Evolutionary conservation across 2,113 vertebrate genomes (phyloP).

Genomic region (Psettodes erumei): DNA sequence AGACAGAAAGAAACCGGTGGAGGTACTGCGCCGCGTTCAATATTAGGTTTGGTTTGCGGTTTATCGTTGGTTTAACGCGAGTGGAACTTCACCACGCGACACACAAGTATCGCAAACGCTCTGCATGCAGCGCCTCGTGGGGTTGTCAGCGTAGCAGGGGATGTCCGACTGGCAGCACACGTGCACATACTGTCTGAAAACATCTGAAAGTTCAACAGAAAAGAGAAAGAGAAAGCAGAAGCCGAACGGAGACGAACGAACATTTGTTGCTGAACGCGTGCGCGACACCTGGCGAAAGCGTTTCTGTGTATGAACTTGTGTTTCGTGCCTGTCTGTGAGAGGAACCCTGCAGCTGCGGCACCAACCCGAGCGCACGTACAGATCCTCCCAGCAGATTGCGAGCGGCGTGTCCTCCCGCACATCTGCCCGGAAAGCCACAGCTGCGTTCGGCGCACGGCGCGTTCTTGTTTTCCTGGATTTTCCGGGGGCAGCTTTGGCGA

Average conservation of each 20-base stretch:
- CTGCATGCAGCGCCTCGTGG: not conserved
- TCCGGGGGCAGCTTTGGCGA: not conserved
- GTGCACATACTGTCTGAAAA: not conserved
- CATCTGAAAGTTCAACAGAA: too few relatives aligned
- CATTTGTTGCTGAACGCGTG: too few relatives aligned
- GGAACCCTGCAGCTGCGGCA: slow-evolving; percentile 61
- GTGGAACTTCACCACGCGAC: not conserved
- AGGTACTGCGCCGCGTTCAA: not conserved
- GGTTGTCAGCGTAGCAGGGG: not conserved
- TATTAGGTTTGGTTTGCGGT: not conserved
- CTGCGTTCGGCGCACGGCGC: slow-evolving; percentile 1
- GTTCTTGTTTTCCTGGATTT: slow-evolving; percentile 14
- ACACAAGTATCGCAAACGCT: not conserved
- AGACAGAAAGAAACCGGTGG: too few relatives aligned
- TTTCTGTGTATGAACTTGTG: not conserved
- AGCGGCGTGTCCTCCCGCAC: slow-evolving; percentile 61
- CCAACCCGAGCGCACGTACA: slow-evolving; percentile 62
- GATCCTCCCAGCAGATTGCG: slow-evolving; percentile 64
- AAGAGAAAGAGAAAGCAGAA: too few relatives aligned
- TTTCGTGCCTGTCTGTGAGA: slow-evolving; percentile 36
- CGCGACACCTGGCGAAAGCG: too few relatives aligned
- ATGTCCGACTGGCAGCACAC: not conserved
- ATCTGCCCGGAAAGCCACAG: slow-evolving; percentile 57
- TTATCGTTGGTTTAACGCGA: not conserved
- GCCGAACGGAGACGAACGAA: too few relatives aligned